phyloP scores from a whole-genome alignment of 2,888 invertebrate genomes.

The Amiota communis region DNA sequence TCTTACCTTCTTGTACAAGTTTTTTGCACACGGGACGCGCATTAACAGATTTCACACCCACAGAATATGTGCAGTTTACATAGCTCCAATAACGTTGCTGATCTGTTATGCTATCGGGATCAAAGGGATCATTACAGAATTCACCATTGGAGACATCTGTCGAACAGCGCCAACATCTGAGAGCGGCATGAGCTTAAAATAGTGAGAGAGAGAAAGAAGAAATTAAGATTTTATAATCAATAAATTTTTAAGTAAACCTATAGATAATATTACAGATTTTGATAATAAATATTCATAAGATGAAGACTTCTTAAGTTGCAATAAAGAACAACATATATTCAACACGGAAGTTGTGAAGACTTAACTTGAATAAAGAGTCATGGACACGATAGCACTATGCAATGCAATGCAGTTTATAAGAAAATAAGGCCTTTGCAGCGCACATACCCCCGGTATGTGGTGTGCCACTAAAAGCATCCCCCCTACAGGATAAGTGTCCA shows the following conservation, averaged over 20 bases:
- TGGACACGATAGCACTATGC: no score
- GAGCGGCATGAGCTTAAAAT: conserved; percentile 77
- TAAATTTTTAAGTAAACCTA: neutral
- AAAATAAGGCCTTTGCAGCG: no score
- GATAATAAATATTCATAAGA: no score
- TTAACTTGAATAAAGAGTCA: no score
- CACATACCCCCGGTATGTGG: no score
- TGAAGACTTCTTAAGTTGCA: no score
- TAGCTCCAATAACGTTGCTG: conserved; percentile 73
- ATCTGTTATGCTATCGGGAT: conserved; percentile 73
- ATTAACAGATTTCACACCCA: conserved; percentile 72
- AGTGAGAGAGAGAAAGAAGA: neutral
- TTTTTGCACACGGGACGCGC: conserved; percentile 83
- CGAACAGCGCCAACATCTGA: conserved; percentile 85
- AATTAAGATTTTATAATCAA: neutral
- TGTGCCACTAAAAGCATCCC: no score
- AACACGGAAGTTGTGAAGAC: no score
- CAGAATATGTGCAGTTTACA: conserved; percentile 74
- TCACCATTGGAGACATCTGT: conserved; percentile 79
- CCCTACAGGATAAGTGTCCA: no score
- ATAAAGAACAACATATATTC: no score
- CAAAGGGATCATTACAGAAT: conserved; percentile 83
- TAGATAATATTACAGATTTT: no score
- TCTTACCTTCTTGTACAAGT: conserved; percentile 82
- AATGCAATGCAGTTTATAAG: no score